phyloP scores from a whole-genome alignment of 2,888 invertebrate genomes.

The Linyphia triangularis region DNA sequence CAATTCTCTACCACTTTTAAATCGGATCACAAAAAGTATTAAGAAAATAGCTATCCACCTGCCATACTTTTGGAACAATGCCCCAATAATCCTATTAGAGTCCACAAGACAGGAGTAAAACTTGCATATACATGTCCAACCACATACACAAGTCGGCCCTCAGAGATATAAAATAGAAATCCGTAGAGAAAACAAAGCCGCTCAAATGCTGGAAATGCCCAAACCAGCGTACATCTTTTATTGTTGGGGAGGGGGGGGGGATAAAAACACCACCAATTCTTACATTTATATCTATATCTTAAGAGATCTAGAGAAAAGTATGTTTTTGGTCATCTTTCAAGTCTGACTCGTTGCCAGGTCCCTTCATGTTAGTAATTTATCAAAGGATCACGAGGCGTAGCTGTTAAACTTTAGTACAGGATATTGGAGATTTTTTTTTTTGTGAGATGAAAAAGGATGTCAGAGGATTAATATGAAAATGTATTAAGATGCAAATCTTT shows the following conservation, averaged over 20 bases:
- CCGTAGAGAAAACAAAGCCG: constrained; percentile 18
- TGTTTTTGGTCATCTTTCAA: constrained; percentile 68
- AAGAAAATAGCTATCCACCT: constrained; percentile 31
- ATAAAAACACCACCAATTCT: constrained; percentile 12
- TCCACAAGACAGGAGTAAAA: not conserved
- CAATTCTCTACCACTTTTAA: not conserved
- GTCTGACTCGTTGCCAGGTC: constrained; percentile 59
- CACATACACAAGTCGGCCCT: not conserved
- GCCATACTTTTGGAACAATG: constrained; percentile 37
- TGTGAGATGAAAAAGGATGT: not conserved
- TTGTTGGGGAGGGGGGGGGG: not conserved
- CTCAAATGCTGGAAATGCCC: constrained; percentile 45
- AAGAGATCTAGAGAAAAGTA: constrained; percentile 51
- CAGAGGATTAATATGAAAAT: constrained; percentile 21
- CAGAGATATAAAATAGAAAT: constrained; percentile 52
- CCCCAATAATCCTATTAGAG: constrained; percentile 33
- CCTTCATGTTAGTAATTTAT: constrained; percentile 48
- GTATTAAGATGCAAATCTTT: constrained; percentile 38
- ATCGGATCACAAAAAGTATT: constrained; percentile 18
- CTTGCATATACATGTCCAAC: constrained; percentile 12
- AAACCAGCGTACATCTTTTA: constrained; percentile 54
- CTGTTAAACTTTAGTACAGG: constrained; percentile 46
- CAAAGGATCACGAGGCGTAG: constrained; percentile 64
- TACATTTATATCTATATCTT: constrained; percentile 61
- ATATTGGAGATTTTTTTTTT: not conserved